Conservation (phyloP, 2,888 invertebrate species). For the Aspidiotus destructor region DNA sequence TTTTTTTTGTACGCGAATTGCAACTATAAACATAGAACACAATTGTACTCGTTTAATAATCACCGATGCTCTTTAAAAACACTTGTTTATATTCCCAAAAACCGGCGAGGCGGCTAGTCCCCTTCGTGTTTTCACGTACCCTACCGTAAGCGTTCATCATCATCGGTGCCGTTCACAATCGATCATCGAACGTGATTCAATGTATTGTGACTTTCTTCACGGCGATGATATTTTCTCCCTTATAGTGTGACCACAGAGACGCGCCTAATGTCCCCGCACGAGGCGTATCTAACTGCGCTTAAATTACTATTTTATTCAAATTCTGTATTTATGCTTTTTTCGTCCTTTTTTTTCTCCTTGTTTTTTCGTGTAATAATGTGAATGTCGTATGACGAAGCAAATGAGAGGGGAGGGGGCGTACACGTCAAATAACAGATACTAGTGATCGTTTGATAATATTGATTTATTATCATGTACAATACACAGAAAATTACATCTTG, state of each 20-base stretch:
- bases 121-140: neutral
- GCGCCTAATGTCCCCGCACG: conserved; percentile 7
- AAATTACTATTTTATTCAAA: conserved; percentile 29
- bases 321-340: conserved; percentile 10
- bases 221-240: neutral
- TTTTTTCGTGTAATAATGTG: neutral
- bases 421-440: no score
- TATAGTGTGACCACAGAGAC: neutral
- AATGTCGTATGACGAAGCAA: no score
- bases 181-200: neutral
- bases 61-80: conserved; percentile 25
- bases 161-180: neutral
- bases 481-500: no score
- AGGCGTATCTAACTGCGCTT: conserved; percentile 30
- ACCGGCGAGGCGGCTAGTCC: conserved; percentile 17
- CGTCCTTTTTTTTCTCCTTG: neutral
- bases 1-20: neutral
- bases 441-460: no score
- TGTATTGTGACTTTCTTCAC: neutral
- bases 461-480: no score
- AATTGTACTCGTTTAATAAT: conserved; percentile 28
- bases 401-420: no score
- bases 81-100: conserved; percentile 28
- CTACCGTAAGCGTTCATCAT: neutral
- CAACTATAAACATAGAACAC: conserved; percentile 25